Evolutionary conservation across 2,797 vertebrate genomes (phyloP).

Genomic region (Loris lydekkerianus): DNA sequence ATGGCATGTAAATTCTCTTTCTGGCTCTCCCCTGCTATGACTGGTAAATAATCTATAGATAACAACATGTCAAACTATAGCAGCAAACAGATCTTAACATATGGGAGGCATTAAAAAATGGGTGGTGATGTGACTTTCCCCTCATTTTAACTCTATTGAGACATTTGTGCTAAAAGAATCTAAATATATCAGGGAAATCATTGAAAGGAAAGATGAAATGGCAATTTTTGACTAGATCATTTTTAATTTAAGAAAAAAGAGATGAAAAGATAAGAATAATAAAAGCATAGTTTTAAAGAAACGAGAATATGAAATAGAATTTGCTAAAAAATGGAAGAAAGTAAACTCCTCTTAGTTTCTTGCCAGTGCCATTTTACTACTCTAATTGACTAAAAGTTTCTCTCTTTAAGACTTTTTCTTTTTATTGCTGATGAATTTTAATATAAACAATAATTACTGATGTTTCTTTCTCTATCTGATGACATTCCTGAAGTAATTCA

Average conservation of each 20-base stretch:
- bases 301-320: not conserved
- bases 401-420: conserved; percentile 67
- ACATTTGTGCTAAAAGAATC: not conserved
- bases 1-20: not conserved
- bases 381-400: conserved; percentile 67
- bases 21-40: too few species aligned
- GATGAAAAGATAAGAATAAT: not conserved
- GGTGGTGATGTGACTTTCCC: not conserved
- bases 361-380: not conserved
- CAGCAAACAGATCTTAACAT: not conserved
- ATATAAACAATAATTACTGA: conserved; percentile 73
- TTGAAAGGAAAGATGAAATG: not conserved
- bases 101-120: not conserved
- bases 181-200: not conserved
- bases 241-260: conserved; percentile 18
- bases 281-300: not conserved
- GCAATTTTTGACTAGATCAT: not conserved
- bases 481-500: conserved; percentile 65
- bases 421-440: conserved; percentile 74
- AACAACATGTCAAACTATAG: not conserved
- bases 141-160: not conserved
- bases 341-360: not conserved
- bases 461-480: conserved; percentile 52
- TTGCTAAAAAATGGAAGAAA: not conserved
- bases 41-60: too few species aligned